Base-by-base conservation (phyloP, 2,888 invertebrate genomes). In the Argyresthia albistria region DNA sequence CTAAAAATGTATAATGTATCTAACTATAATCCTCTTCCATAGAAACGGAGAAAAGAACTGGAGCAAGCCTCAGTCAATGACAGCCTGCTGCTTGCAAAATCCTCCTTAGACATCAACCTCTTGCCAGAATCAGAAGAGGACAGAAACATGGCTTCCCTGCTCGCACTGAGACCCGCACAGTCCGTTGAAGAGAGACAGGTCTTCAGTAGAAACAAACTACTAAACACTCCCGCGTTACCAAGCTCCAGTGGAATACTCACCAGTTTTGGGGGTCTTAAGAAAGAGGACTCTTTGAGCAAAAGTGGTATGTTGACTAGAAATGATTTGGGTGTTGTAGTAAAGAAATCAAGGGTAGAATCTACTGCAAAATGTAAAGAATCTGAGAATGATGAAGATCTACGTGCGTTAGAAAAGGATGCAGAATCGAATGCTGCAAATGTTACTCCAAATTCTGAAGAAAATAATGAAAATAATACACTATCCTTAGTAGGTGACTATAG, bases 41-140 rank as follows among this genome's bases (percentile, higher is more conserved):
- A 87, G 86, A 87, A 83, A 73, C 90, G 91, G 61, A 94, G 94
- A 80, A 93, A 93, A 63, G 94, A 95, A 67, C 65, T 95, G 0
- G 93, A 94, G 70, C 89, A 89, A 15, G 84, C 90, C 46, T 89
- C 91, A 60, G 90, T 90, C 7, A 83, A 89, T 49, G 96, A 97
- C 66, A 88, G 91, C 51, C 88, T 90, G 10, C 81, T 97, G 8
- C 75, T 96, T 46, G 90, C 91, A 46, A 95, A 92, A 70, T 91
- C 92, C 35, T 94, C 95, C 12, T 80, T 97, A 15, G 91, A 93
- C 63, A 94, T 98, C 45, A 82, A 89, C 8, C 86, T 98, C 4
- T 79, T 97, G 0, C 91, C 93, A 1, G 97, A 98, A 76, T 89
- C 88, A 15, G 91, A 92, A 52, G 94, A 96, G 55, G 97, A 98